Evolutionary conservation across 1,140 invertebrate species (phyloP).

Genomic region (Drosophila cardini): DNA sequence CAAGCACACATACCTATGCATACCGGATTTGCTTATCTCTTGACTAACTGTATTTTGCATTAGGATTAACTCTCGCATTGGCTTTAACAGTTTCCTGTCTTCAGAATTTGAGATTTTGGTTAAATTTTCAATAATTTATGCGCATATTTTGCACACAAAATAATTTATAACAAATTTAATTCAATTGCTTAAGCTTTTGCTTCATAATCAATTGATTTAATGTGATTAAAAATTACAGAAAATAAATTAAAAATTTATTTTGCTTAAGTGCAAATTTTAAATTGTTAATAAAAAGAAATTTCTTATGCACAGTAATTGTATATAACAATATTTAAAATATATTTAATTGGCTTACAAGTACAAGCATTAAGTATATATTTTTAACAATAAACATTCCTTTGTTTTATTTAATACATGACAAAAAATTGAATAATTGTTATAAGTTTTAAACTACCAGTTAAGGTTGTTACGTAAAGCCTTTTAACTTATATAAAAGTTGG

Average conservation of each 20-base stretch:
- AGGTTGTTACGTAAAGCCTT: too few species aligned
- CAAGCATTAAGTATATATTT: too few species aligned
- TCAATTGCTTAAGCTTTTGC: constrained; percentile 6
- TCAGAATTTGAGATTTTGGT: not conserved
- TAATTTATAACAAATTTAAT: not conserved
- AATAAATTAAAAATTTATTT: not conserved
- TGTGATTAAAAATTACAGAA: not conserved
- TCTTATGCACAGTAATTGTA: not conserved
- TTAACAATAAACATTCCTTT: too few species aligned
- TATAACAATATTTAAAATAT: too few species aligned
- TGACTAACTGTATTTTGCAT: constrained; percentile 9
- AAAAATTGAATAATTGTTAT: too few species aligned
- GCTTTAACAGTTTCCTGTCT: not conserved
- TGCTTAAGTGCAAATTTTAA: not conserved
- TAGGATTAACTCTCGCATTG: not conserved
- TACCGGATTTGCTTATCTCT: constrained; percentile 29
- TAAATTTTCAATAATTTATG: constrained; percentile 2
- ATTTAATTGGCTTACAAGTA: too few species aligned
- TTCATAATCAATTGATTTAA: constrained; percentile 18
- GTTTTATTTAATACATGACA: too few species aligned
- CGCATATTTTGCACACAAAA: not conserved
- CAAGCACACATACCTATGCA: too few species aligned
- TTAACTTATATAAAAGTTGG: too few species aligned
- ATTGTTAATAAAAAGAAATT: not conserved
- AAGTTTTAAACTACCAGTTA: too few species aligned